Base-by-base conservation (phyloP, 2,113 vertebrate species). In the Zosterops japonicus region DNA sequence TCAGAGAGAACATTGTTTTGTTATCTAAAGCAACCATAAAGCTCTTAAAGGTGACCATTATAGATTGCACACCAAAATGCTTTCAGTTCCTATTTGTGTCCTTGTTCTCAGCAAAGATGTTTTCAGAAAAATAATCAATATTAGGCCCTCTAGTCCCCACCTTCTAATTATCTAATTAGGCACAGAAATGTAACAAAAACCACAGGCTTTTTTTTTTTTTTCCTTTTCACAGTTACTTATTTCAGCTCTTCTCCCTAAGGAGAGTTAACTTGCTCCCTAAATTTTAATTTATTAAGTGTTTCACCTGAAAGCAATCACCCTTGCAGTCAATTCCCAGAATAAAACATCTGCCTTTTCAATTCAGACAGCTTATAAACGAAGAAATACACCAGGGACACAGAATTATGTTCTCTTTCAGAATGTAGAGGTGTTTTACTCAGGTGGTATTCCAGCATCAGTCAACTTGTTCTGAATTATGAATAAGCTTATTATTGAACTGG, bases 241-340 rank as follows among this genome's bases (percentile, higher is more conserved):
- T 88, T 81, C 90, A 93, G 44, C 52, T 92, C 79, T 94, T 83
- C 65, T 96, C 89, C 59, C 91, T 91, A 71, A 94, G 75, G 17
- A 96, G 95, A 78, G 69, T 96, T 93, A 91, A 67, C 85, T 94
- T 94, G 69, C 81, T 97, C 95, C 71, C 94, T 95, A 97, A 95
- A 97, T 97, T 98, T 97, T 97, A 97, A 98, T 97, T 97, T 97
- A 97, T 97, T 97, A 98, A 97, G 93, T 95, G 69, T 96, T 98
- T 97, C 95, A 97, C 94, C 95, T 96, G 96, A 98, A 98, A 97
- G 88, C 96, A 97, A 96, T 97, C 96, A 96, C 90, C 87, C 81
- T 91, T 97, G 93, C 68, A 96, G 90, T 95, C 94, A 98, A 96
- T 97, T 98, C 96, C 96, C 97, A 74, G 91, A 96, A 97, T 95